Percentiles rank a stretch among this genome's conserved stretches.
Evolutionary conservation across 2,888 invertebrate species (phyloP).

Genomic region (Cordylochernes scorpioides): DNA sequence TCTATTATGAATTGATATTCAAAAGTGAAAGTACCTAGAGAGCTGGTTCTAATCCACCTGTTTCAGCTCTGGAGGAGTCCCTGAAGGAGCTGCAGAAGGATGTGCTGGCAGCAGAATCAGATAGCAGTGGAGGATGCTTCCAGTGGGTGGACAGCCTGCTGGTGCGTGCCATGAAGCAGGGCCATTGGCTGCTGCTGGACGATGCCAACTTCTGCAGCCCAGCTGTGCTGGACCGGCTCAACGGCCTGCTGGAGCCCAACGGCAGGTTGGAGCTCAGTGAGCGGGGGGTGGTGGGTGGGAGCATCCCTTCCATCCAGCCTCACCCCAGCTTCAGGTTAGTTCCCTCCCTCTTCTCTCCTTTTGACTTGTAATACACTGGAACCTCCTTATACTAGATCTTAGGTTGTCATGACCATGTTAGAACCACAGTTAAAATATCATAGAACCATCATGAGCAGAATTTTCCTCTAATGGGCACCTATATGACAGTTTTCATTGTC

Average conservation of each 20-base stretch:
- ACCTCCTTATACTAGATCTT: too few species aligned
- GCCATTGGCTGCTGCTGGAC: conserved; percentile 58
- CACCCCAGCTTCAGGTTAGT: conserved; percentile 47
- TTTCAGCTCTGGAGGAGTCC: background rate
- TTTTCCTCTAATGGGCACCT: too few species aligned
- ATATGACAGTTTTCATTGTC: too few species aligned
- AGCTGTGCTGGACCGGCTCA: conserved; percentile 82
- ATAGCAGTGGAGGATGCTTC: conserved; percentile 38
- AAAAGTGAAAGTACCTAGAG: too few species aligned
- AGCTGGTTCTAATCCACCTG: too few species aligned
- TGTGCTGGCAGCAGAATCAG: conserved; percentile 14
- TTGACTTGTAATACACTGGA: too few species aligned
- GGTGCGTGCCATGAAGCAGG: conserved; percentile 52
- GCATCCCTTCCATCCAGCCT: conserved; percentile 43
- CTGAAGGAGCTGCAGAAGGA: too few species aligned
- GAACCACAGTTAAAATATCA: too few species aligned
- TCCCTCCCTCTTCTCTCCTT: background rate
- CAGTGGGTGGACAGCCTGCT: conserved; percentile 74
- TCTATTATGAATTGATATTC: too few species aligned
- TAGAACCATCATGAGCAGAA: too few species aligned
- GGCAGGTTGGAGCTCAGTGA: conserved; percentile 72
- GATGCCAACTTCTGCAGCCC: conserved; percentile 82
- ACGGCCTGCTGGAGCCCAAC: conserved; percentile 73
- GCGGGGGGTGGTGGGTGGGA: conserved; percentile 48
- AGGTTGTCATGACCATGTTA: too few species aligned